phyloP scores from a whole-genome alignment of 2,797 vertebrate species.

The Limosa lapponica region DNA sequence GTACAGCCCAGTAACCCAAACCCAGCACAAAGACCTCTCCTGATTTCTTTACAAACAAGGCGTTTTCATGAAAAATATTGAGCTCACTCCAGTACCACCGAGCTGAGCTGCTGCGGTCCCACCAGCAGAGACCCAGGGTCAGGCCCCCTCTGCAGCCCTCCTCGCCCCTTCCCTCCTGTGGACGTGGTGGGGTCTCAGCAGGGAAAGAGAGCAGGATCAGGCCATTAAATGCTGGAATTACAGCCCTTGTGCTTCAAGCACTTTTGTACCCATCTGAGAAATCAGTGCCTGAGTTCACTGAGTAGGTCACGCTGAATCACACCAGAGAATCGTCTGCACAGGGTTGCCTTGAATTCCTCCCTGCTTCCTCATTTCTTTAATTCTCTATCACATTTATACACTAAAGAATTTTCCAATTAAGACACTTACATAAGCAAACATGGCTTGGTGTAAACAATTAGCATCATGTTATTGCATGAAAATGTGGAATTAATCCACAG shows the following conservation, averaged over 20 bases:
- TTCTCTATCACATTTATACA: slow-evolving; percentile 45
- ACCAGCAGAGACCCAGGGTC: not conserved
- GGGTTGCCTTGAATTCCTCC: not conserved
- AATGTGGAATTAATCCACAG: slow-evolving; percentile 63
- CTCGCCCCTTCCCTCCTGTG: not conserved
- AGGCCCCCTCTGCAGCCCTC: no score
- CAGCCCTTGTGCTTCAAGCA: not conserved
- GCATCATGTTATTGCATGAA: slow-evolving; percentile 50
- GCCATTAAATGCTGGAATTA: not conserved
- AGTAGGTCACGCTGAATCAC: slow-evolving; percentile 42
- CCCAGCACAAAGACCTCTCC: not conserved
- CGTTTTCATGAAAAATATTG: not conserved
- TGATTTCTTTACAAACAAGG: not conserved
- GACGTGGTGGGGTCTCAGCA: fast-evolving
- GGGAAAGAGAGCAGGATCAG: not conserved
- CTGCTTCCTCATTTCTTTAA: slow-evolving; percentile 48
- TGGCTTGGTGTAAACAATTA: slow-evolving; percentile 67
- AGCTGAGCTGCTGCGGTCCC: not conserved
- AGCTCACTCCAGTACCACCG: fast-evolving
- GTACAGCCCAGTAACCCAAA: not conserved
- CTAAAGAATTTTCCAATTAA: slow-evolving; percentile 69
- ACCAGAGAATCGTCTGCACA: slow-evolving; percentile 22
- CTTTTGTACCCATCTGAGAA: slow-evolving; percentile 41
- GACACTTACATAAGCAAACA: slow-evolving; percentile 63
- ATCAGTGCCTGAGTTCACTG: slow-evolving; percentile 27